A percentile compares a stretch with the other conserved stretches of the same genome.
Evolutionary conservation across 2,888 invertebrate species (phyloP).

Genomic region (Acrobasis consociella): DNA sequence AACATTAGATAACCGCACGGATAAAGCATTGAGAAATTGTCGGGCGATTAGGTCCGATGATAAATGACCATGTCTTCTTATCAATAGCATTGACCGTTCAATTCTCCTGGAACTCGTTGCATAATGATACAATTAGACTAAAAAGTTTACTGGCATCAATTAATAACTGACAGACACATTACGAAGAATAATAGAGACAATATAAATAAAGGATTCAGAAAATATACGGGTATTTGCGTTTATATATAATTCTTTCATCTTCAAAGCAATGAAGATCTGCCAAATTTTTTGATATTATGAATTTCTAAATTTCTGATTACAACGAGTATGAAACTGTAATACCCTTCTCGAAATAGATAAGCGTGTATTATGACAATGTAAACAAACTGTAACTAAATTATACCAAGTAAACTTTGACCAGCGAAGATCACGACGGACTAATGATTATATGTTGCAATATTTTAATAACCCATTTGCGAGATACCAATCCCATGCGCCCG

Average conservation of each 20-base stretch:
- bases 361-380: slow-evolving; percentile 11
- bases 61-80: not conserved
- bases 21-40: not conserved
- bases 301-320: not conserved
- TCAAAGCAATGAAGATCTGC: not conserved
- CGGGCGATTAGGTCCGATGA: not conserved
- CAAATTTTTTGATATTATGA: not conserved
- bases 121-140: slow-evolving; percentile 2
- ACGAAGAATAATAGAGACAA: no score
- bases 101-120: not conserved
- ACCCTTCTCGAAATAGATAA: slow-evolving; percentile 2
- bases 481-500: slow-evolving; percentile 36
- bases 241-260: not conserved
- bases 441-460: slow-evolving; percentile 53
- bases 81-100: slow-evolving; percentile 3
- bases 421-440: slow-evolving; percentile 42
- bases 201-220: not conserved
- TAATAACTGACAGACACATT: not conserved
- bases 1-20: not conserved
- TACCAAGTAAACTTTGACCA: slow-evolving; percentile 39
- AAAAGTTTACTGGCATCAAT: not conserved
- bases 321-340: not conserved
- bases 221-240: not conserved
- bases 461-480: slow-evolving; percentile 60
- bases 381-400: slow-evolving; percentile 16